phyloP scores from a whole-genome alignment of 2,797 vertebrate genomes.

The Mustela erminea region DNA sequence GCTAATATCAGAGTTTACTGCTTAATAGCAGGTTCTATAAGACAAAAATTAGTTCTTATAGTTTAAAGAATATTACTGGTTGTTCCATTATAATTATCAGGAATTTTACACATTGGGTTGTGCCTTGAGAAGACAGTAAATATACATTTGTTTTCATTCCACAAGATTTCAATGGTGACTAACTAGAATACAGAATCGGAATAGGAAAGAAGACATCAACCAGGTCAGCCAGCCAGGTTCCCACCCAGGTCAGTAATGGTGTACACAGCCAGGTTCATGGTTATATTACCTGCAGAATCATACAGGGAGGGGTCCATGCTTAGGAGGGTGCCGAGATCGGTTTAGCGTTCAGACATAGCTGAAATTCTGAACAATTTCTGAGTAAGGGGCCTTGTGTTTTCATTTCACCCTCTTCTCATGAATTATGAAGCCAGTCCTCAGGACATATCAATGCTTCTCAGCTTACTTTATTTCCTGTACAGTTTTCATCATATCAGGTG shows the following conservation, averaged over 20 bases:
- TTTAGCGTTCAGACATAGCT: not conserved
- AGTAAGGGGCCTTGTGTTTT: not conserved
- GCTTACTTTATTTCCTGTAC: not conserved
- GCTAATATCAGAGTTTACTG: not conserved
- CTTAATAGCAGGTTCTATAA: not conserved
- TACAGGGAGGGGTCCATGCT: not conserved
- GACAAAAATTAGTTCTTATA: not conserved
- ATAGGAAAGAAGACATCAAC: not conserved
- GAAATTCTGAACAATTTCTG: not conserved
- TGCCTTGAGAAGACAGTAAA: not conserved
- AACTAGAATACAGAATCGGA: not conserved
- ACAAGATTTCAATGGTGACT: not conserved
- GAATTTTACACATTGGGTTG: not conserved
- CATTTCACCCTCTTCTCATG: not conserved
- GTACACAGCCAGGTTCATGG: not conserved
- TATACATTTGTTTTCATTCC: not conserved
- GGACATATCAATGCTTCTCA: not conserved
- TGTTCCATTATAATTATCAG: not conserved
- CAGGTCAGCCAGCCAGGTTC: not conserved
- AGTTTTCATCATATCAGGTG: not conserved
- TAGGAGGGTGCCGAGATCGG: fast-evolving
- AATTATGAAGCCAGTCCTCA: not conserved
- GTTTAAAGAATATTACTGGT: not conserved
- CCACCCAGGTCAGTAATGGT: not conserved
- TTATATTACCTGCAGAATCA: not conserved